phyloP scores from a whole-genome alignment of 2,888 invertebrate genomes.

The Sesia bembeciformis region DNA sequence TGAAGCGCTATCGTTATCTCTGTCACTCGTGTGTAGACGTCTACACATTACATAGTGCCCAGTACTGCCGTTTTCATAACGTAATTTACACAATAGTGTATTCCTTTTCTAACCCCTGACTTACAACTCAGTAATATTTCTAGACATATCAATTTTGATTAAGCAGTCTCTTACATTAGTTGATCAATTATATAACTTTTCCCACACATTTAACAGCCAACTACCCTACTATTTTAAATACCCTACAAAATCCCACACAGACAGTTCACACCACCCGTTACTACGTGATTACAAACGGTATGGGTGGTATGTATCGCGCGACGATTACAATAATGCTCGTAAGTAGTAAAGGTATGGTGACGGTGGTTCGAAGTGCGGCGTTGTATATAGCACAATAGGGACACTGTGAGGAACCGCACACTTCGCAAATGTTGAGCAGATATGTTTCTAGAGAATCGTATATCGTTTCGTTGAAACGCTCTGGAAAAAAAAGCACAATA shows the following conservation, averaged over 20 bases:
- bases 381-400: constrained; percentile 94
- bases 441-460: constrained; percentile 91
- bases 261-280: neutral
- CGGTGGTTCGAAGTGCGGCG: constrained; percentile 50
- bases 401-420: constrained; percentile 95
- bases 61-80: too few species aligned
- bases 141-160: too few species aligned
- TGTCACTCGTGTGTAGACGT: too few species aligned
- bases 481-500: constrained; percentile 50
- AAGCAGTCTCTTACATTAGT: too few species aligned
- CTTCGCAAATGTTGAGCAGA: constrained; percentile 92
- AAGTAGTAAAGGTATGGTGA: constrained; percentile 19
- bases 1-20: too few species aligned
- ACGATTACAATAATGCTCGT: constrained; percentile 15
- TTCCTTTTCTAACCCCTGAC: too few species aligned
- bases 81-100: too few species aligned
- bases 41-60: too few species aligned
- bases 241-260: neutral
- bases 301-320: constrained; percentile 10
- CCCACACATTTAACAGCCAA: too few species aligned
- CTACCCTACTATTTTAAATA: neutral
- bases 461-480: constrained; percentile 93
- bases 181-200: too few species aligned
- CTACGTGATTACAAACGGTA: neutral
- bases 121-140: too few species aligned